Percentiles rank a stretch among this genome's conserved stretches.
phyloP scores from a whole-genome alignment of 2,797 vertebrate genomes.

The Gastrophryne carolinensis region DNA sequence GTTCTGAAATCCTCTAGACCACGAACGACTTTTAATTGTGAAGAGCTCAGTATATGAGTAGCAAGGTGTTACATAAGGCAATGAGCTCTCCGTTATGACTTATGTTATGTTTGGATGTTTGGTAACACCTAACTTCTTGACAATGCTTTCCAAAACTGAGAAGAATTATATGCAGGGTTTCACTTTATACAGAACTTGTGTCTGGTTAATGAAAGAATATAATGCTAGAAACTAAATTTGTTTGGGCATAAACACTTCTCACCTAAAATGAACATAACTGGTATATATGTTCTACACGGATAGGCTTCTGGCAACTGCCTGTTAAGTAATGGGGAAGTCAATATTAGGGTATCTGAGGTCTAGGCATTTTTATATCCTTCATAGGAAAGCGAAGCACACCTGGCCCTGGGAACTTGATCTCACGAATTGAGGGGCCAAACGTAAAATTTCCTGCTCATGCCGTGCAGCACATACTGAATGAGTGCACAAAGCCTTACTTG shows the following conservation, averaged over 20 bases:
- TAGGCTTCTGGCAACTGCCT: background rate
- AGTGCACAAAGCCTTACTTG: conserved; percentile 29
- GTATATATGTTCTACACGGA: background rate
- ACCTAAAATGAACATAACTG: background rate
- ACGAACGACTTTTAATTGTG: too few relatives aligned
- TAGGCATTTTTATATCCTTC: conserved; percentile 9
- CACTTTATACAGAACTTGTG: too few relatives aligned
- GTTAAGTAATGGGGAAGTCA: background rate
- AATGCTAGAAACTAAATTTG: too few relatives aligned
- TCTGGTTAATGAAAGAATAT: too few relatives aligned
- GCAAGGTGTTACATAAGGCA: too few relatives aligned
- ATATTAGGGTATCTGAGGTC: conserved; percentile 3
- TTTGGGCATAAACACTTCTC: background rate
- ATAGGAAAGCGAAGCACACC: conserved; percentile 14
- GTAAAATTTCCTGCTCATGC: conserved; percentile 34
- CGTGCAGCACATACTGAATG: conserved; percentile 2
- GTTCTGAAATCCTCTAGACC: too few relatives aligned
- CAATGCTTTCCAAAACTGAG: too few relatives aligned
- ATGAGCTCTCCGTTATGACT: too few relatives aligned
- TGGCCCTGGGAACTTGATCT: conserved; percentile 30
- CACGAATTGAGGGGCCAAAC: conserved; percentile 17
- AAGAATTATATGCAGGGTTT: too few relatives aligned
- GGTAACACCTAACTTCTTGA: too few relatives aligned
- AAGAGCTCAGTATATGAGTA: too few relatives aligned
- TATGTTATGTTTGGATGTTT: too few relatives aligned